Evolutionary conservation across 2,113 vertebrate genomes (phyloP), one percentile per base, ranked within the genome.

Genomic region (Corvus moneduloides): DNA sequence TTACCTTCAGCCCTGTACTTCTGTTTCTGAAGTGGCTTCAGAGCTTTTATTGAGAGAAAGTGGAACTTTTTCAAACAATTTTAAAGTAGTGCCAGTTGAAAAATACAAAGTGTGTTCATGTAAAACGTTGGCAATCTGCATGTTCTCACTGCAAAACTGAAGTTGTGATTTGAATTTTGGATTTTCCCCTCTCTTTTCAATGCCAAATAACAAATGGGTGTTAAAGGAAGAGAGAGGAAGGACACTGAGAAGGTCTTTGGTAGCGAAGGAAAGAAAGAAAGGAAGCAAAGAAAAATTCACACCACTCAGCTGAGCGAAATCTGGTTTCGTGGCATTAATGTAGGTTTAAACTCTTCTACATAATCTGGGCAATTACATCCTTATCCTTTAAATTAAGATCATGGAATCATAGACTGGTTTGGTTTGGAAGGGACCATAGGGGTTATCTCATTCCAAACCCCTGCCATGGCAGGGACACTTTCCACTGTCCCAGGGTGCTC

Each of bases 11-110:
- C 9, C 15, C 12, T 33, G 11, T 27, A 11, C 30, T 63, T 63
- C 66, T 75, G 49, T 68, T 89, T 82, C 80, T 88, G 78, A 71
- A 82, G 80, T 84, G 62, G 21, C 39, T 96, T 88, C 77, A 91
- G 71, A 83, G 23, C 19, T 73, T 56, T 28, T 83, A 30, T 39
- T 75, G 58, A 84, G 49, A 64, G 49, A 49, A 2, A 52, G 8
- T 33, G 22, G 5, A 27, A 73, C 22, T 35, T 85, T 52, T 44
- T 32, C 7, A 89, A 87, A 75, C 11, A n/a, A n/a, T 74, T 87
- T 80, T 73, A 10, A 64, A 46, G 23, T 26, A 51, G 26, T 4
- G 18, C 9, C 0, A 1, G 10, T 67, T 87, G 43, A 87, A 87
- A 86, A 74, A 41, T 11, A 56, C 0, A 2, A 83, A 71, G 6